Evolutionary conservation across 2,888 invertebrate species (phyloP), one percentile per base, ranked within the genome.

Genomic region (Cylindroiulus punctatus): DNA sequence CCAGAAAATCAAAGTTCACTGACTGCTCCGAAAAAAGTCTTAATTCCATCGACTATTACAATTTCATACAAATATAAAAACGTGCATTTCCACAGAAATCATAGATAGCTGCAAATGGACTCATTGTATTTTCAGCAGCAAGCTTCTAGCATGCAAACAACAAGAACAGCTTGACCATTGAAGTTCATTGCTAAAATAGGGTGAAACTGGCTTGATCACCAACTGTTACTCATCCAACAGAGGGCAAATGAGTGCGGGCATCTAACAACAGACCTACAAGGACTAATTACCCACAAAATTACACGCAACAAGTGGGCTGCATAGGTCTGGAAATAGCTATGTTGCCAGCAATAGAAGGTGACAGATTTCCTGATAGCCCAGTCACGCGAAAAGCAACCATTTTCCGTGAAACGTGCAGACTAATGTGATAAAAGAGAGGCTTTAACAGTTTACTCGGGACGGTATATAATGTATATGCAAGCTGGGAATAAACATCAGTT

Each of bases 171-270:
- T n/a, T n/a, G n/a, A 44, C 44, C 44, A 44, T 12, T 44, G 44
- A 2, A 7, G 36, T 7, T 36, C 36, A 36, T 36, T 36, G 65
- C n/a, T 26, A 65, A 65, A 65, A 26, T 65, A 10, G 65, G 76
- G 76, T 8, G 5, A 14, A 32, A 76, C 30, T 4, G 0, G 76
- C 14, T 26, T 76, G 76, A 14, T 14, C 3, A 14, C 76, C 30
- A 76, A 76, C 76, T 76, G 76, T 76, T 76, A 76, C 26, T 30
- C 12, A 76, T 32, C 76, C 17, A 32, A 76, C 30, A 76, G 76
- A 32, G 76, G 76, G 76, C 14, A 76, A 76, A 30, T 17, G 76
- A 30, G 76, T 30, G 76, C 4, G 14, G 30, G 30, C 30, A 32
- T 30, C 12, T 26, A 76, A 76, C 14, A 76, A 76, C 76, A 76